These are phyloP conservation scores for Labia minor DNA, from an alignment of 2,888 invertebrate genomes.

Conservation along the genomic window DNA sequence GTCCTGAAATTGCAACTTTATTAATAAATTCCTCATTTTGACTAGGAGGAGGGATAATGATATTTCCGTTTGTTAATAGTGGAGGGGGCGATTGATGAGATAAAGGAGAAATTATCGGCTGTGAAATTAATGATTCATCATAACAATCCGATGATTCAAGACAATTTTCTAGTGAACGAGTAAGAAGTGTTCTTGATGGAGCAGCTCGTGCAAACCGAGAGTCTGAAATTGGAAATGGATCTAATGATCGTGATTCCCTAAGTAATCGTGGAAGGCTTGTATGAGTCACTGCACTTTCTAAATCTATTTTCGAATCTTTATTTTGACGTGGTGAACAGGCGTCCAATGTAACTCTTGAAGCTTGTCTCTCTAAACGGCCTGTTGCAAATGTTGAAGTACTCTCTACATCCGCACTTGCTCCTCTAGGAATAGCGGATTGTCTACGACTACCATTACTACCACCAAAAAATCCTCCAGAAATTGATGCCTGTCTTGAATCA, in stretches of 20 bases:
- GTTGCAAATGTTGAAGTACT: constrained; percentile 42
- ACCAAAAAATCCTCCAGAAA: constrained; percentile 49
- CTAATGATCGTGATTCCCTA: constrained; percentile 53
- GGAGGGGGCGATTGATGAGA: neutral
- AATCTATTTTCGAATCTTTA: neutral
- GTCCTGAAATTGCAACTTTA: neutral
- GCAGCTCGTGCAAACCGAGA: constrained; percentile 27
- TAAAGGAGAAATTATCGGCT: neutral
- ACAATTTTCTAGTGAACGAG: constrained; percentile 42
- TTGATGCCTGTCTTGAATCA: constrained; percentile 68
- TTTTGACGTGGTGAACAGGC: constrained; percentile 22
- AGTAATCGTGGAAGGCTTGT: constrained; percentile 32
- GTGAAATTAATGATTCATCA: neutral
- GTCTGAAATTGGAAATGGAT: constrained; percentile 45
- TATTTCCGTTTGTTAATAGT: constrained; percentile 43
- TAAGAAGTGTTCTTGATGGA: constrained; percentile 30
- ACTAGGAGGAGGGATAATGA: constrained; percentile 35
- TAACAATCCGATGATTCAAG: constrained; percentile 36
- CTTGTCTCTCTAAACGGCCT: constrained; percentile 19
- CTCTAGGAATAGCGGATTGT: constrained; percentile 54
- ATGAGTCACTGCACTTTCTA: neutral
- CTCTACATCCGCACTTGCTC: constrained; percentile 42
- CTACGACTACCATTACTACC: constrained; percentile 45
- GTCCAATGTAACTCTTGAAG: constrained; percentile 23
- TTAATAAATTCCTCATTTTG: constrained; percentile 24